These are phyloP conservation scores for Pampus argenteus DNA, from an alignment of 2,797 vertebrate species.

Conservation along the genomic window DNA sequence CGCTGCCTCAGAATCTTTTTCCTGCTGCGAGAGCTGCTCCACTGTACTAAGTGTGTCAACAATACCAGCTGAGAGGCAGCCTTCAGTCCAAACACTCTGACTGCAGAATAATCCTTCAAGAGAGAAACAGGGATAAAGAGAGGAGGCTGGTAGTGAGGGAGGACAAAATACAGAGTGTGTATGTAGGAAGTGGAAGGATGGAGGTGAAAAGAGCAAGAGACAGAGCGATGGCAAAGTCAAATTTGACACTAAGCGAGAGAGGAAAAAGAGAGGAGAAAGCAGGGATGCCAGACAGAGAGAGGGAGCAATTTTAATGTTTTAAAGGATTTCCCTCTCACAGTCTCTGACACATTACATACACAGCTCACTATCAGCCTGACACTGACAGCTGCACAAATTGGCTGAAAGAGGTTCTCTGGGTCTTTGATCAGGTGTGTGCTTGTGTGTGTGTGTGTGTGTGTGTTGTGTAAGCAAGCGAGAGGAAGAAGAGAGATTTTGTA, in stretches of 20 bases:
- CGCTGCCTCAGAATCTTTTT: slow-evolving; percentile 64
- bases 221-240: slow-evolving; percentile 47
- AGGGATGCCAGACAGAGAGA: slow-evolving; percentile 31
- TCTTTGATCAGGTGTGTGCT: slow-evolving; percentile 76
- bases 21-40: slow-evolving; percentile 71
- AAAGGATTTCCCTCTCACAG: slow-evolving; percentile 84
- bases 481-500: slow-evolving; percentile 31
- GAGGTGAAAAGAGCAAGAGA: slow-evolving; percentile 66
- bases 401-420: slow-evolving; percentile 81
- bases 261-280: slow-evolving; percentile 18
- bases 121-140: slow-evolving; percentile 38
- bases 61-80: slow-evolving; percentile 78
- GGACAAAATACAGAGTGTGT: slow-evolving; percentile 31
- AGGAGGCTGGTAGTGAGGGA: slow-evolving; percentile 6
- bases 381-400: slow-evolving; percentile 86
- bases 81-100: slow-evolving; percentile 71
- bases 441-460: slow-evolving; percentile 46
- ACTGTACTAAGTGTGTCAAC: slow-evolving; percentile 79
- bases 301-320: slow-evolving; percentile 78
- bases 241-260: slow-evolving; percentile 57
- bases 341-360: slow-evolving; percentile 82
- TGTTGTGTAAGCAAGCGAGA: slow-evolving; percentile 32
- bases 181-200: slow-evolving; percentile 49
- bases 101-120: slow-evolving; percentile 72
- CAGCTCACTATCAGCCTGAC: slow-evolving; percentile 76